These are phyloP conservation scores for Conops quadrifasciatus DNA, from an alignment of 2,888 invertebrate species.

Conservation along the genomic window DNA sequence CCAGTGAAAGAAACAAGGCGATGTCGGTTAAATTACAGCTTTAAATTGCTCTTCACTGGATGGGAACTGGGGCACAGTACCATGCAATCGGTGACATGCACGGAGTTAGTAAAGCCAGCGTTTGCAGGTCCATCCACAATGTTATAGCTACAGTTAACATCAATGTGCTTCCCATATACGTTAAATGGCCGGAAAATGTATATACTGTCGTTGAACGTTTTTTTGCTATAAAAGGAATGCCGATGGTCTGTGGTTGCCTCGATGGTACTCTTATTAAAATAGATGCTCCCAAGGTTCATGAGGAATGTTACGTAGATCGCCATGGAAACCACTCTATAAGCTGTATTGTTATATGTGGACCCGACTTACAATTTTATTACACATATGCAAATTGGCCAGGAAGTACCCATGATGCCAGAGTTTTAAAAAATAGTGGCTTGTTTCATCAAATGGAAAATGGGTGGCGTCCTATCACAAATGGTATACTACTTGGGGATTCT, in stretches of 20 bases:
- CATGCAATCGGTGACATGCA: not conserved
- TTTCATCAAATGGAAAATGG: constrained; percentile 31
- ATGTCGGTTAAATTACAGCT: not conserved
- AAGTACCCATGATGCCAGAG: not conserved
- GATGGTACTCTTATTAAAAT: constrained; percentile 33
- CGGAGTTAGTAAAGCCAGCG: not conserved
- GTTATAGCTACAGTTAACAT: constrained; percentile 20
- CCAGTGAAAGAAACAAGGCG: too few relatives aligned
- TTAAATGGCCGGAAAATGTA: constrained; percentile 26
- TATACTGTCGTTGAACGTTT: constrained; percentile 31
- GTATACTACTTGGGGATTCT: constrained; percentile 6
- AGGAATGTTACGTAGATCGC: constrained; percentile 36
- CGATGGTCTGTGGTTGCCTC: constrained; percentile 29
- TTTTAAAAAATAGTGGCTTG: constrained; percentile 22
- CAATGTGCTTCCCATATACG: not conserved
- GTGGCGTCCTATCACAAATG: constrained; percentile 18
- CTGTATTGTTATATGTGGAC: constrained; percentile 28
- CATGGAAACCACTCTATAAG: constrained; percentile 30
- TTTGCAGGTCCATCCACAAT: constrained; percentile 34
- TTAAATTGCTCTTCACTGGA: not conserved
- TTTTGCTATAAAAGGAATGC: constrained; percentile 28
- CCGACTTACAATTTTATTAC: constrained; percentile 25
- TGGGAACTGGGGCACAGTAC: not conserved
- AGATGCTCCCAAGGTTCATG: constrained; percentile 34
- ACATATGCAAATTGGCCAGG: constrained; percentile 28